Percentiles rank a stretch among this genome's conserved stretches.
These are phyloP conservation scores for Cephalopterus ornatus DNA, from an alignment of 2,113 vertebrate genomes.

Conservation along the genomic window DNA sequence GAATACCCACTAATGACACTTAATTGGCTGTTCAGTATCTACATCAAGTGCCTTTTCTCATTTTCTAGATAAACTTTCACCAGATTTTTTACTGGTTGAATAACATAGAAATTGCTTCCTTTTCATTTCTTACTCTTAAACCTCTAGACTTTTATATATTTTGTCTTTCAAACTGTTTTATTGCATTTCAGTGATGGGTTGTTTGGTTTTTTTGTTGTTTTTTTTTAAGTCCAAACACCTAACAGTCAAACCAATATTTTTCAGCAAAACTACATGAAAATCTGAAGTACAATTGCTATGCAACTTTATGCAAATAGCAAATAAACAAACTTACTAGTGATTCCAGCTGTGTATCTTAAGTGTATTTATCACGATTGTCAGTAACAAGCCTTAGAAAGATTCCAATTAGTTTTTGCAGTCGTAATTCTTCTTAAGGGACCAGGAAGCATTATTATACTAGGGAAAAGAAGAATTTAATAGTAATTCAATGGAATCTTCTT, in stretches of 20 bases:
- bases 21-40: neutral
- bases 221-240: neutral
- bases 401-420: neutral
- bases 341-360: neutral
- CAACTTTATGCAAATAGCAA: neutral
- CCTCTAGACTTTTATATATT: neutral
- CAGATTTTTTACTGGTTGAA: neutral
- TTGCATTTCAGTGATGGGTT: neutral
- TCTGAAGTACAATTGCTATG: neutral
- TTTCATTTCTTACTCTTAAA: neutral
- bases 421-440: neutral
- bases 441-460: neutral
- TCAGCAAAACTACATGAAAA: neutral
- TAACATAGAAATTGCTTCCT: neutral
- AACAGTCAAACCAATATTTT: neutral
- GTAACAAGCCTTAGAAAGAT: neutral
- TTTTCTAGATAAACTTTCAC: neutral
- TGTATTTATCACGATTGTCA: neutral
- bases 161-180: neutral
- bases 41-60: neutral
- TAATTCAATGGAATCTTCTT: neutral
- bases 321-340: neutral
- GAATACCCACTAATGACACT: neutral
- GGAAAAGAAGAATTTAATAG: neutral
- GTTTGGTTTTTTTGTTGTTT: neutral